Evolutionary conservation across 2,797 vertebrate genomes (phyloP).

Genomic region (Myotis myotis): DNA sequence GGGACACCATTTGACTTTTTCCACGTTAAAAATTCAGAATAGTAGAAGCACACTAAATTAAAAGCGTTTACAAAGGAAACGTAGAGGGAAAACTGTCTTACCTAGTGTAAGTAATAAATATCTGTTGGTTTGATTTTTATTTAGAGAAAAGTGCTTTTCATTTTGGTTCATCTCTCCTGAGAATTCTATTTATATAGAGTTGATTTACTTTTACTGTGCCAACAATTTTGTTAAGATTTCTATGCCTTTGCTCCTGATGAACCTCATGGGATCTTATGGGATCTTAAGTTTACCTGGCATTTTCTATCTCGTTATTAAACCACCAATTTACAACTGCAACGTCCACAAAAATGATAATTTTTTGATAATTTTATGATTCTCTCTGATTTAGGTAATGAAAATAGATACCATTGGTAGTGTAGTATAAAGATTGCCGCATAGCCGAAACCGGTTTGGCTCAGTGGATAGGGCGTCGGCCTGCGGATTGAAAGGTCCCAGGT

Average conservation of each 20-base stretch:
- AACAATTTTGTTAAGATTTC: slow-evolving; percentile 26
- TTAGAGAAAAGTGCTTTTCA: slow-evolving; percentile 4
- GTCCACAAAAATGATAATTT: neutral
- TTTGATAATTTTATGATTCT: slow-evolving; percentile 3
- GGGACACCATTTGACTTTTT: neutral
- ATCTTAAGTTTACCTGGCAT: slow-evolving; percentile 9
- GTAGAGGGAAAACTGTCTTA: neutral
- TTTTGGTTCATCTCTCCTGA: slow-evolving; percentile 12
- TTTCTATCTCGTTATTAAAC: slow-evolving; percentile 29
- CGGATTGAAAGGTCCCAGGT: too few species aligned
- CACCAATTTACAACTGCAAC: slow-evolving; percentile 15
- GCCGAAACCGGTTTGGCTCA: too few species aligned
- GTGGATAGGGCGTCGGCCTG: too few species aligned
- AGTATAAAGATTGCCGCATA: neutral
- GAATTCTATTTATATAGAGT: slow-evolving; percentile 3
- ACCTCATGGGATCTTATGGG: neutral
- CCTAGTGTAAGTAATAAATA: neutral
- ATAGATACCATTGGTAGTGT: slow-evolving; percentile 9
- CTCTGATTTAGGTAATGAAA: slow-evolving; percentile 42
- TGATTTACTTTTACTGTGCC: slow-evolving; percentile 16
- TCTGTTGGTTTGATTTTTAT: slow-evolving; percentile 41
- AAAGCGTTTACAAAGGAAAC: slow-evolving; percentile 16
- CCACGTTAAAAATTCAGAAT: neutral
- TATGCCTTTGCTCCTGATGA: neutral
- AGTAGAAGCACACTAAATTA: neutral